phyloP scores from a whole-genome alignment of 2,888 invertebrate species.

The Cactoblastis cactorum region DNA sequence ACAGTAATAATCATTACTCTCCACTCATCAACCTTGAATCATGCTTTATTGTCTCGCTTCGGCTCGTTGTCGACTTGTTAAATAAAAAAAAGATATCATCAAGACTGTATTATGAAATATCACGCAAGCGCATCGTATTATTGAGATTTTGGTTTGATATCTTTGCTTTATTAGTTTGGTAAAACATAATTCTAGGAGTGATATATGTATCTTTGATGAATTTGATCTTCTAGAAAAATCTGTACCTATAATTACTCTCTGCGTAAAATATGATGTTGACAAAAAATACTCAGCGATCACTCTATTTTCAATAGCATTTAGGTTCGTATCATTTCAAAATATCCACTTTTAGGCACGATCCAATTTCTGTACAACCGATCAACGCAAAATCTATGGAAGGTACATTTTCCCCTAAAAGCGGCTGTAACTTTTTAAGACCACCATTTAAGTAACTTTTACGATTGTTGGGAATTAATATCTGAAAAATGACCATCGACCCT shows the following conservation, averaged over 20 bases:
- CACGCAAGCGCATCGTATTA: conserved; percentile 50
- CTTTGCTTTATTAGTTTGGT: too few species aligned
- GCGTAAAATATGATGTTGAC: too few species aligned
- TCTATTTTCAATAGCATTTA: conserved; percentile 10
- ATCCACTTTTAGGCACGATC: conserved; percentile 27
- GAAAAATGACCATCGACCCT: conserved; percentile 66
- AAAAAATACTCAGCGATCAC: too few species aligned
- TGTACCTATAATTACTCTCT: too few species aligned
- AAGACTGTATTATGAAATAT: conserved; percentile 65
- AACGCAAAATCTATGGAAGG: conserved; percentile 58
- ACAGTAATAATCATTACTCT: conserved; percentile 72
- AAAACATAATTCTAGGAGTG: too few species aligned
- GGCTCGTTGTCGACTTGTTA: conserved; percentile 75
- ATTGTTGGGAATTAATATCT: conserved; percentile 76
- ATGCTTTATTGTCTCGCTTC: conserved; percentile 72
- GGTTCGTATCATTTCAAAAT: neutral
- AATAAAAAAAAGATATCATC: conserved; percentile 64
- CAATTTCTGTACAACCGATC: conserved; percentile 53
- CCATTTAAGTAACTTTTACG: conserved; percentile 73
- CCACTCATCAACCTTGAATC: conserved; percentile 69
- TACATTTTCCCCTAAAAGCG: conserved; percentile 58
- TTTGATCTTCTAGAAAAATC: too few species aligned
- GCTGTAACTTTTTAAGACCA: conserved; percentile 67
- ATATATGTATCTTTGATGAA: too few species aligned
- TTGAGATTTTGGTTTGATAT: neutral